Evolutionary conservation across 2,113 vertebrate species (phyloP).

Genomic region (Cettia cetti): DNA sequence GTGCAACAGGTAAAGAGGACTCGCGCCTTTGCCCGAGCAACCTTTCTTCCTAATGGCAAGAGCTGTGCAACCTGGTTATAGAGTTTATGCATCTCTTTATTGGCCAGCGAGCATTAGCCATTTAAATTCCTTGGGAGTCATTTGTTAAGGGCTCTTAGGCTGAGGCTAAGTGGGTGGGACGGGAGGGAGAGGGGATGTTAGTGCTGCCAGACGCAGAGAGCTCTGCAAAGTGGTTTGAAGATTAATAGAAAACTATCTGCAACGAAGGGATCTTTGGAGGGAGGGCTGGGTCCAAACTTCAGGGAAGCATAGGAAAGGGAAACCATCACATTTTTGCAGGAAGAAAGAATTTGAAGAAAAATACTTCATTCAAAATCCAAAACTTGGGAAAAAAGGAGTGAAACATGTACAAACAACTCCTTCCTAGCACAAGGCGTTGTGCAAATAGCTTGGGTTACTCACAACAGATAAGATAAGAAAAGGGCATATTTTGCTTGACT

Average conservation of each 20-base stretch:
- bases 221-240: constrained; percentile 42
- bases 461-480: constrained; percentile 67
- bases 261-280: constrained; percentile 13
- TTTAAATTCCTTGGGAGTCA: constrained; percentile 78
- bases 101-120: constrained; percentile 70
- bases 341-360: not conserved
- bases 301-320: not conserved
- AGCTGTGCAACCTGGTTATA: constrained; percentile 43
- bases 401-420: constrained; percentile 62
- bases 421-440: constrained; percentile 64
- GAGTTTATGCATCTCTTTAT: constrained; percentile 62
- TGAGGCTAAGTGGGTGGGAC: constrained; percentile 68
- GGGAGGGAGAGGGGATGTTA: constrained; percentile 47
- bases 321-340: not conserved
- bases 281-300: not conserved
- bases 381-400: constrained; percentile 42
- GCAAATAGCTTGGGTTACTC: constrained; percentile 65
- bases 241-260: constrained; percentile 48
- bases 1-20: constrained; percentile 51
- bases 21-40: constrained; percentile 52
- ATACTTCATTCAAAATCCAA: constrained; percentile 36
- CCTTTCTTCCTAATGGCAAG: constrained; percentile 66
- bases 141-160: constrained; percentile 76
- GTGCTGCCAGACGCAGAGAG: constrained; percentile 29
- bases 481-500: constrained; percentile 56